Conservation (phyloP, 2,797 vertebrate genomes). For the Centropyge bicolor region DNA sequence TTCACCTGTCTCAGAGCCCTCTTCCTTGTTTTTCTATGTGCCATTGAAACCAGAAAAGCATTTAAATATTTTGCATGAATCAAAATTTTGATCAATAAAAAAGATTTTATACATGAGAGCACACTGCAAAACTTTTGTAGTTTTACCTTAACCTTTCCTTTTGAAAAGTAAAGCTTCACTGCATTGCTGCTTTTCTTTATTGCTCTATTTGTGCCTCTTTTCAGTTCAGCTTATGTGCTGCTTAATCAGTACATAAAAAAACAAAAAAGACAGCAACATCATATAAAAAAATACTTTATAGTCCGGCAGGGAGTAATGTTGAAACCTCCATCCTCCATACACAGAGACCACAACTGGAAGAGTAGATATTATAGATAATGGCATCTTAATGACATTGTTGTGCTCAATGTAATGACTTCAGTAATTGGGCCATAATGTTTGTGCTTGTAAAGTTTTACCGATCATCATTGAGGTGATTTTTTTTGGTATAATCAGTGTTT, state of each 20-base stretch:
- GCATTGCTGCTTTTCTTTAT: constrained; percentile 1
- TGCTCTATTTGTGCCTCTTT: background rate
- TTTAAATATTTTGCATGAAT: background rate
- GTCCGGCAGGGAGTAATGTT: background rate
- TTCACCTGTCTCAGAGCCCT: background rate
- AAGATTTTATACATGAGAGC: background rate
- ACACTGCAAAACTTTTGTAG: background rate
- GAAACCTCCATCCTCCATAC: background rate
- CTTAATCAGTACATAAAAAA: background rate
- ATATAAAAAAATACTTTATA: background rate
- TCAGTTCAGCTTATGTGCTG: background rate
- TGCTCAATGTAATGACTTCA: constrained; percentile 44
- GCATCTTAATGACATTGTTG: constrained; percentile 53
- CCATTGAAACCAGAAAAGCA: background rate
- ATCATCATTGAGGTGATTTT: constrained; percentile 32
- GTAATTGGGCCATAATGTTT: constrained; percentile 50
- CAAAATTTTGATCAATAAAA: background rate
- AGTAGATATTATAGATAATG: constrained; percentile 44
- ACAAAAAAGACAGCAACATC: background rate
- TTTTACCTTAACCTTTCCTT: background rate
- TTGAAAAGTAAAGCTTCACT: background rate
- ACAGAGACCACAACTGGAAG: constrained; percentile 14
- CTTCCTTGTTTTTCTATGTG: background rate
- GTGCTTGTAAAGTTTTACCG: constrained; percentile 47
- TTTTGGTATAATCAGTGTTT: constrained; percentile 53